Percentiles rank a stretch among this genome's conserved stretches.
Conservation (phyloP, 2,888 invertebrate genomes). For the Phaonia tiefii region DNA sequence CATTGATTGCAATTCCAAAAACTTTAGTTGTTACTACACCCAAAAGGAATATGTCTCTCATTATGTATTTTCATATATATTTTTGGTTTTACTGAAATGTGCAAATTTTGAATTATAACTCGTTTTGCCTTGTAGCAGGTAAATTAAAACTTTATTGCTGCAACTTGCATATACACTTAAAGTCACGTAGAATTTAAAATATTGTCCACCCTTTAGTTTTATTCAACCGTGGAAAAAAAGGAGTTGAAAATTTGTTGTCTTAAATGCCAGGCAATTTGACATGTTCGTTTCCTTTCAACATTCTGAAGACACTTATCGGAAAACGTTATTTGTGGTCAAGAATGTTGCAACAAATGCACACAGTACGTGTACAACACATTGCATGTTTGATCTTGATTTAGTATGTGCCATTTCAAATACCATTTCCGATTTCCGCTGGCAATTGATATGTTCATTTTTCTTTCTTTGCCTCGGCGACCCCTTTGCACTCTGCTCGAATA, state of each 20-base stretch:
- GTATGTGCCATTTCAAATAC: constrained; percentile 57
- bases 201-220: too few relatives aligned
- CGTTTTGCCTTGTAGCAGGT: too few relatives aligned
- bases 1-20: too few relatives aligned
- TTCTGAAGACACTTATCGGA: constrained; percentile 36
- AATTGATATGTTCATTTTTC: constrained; percentile 58
- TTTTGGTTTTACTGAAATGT: too few relatives aligned
- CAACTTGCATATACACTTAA: too few relatives aligned
- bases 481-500: not conserved
- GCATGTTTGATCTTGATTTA: constrained; percentile 46
- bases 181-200: too few relatives aligned
- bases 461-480: not conserved
- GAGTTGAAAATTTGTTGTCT: not conserved
- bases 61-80: too few relatives aligned
- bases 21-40: too few relatives aligned
- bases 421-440: constrained; percentile 54
- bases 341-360: constrained; percentile 17
- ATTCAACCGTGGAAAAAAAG: not conserved
- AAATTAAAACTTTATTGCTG: too few relatives aligned
- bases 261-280: constrained; percentile 23
- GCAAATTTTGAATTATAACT: too few relatives aligned
- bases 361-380: constrained; percentile 22
- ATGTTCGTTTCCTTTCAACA: constrained; percentile 38
- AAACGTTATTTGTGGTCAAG: constrained; percentile 22
- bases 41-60: too few relatives aligned